Evolutionary conservation across 2,797 vertebrate genomes (phyloP).

Genomic region (Limosa lapponica): DNA sequence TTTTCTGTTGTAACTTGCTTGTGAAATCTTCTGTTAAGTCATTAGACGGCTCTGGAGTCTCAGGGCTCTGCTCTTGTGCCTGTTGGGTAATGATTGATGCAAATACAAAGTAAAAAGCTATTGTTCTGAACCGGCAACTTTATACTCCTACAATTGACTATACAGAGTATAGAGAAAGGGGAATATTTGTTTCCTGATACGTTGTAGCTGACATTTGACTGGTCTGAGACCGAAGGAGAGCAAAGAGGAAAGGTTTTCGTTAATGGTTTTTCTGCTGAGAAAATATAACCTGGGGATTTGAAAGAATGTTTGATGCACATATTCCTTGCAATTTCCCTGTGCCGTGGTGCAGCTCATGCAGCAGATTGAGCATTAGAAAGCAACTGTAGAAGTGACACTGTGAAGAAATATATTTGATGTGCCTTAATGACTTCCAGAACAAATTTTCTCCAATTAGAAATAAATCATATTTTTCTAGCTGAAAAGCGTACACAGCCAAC

Average conservation of each 20-base stretch:
- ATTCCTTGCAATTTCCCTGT: background rate
- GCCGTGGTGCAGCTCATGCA: background rate
- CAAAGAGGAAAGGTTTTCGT: background rate
- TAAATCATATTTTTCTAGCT: background rate
- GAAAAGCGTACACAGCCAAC: background rate
- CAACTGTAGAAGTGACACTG: background rate
- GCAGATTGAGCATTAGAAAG: background rate
- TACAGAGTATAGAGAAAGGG: background rate
- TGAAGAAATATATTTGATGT: background rate
- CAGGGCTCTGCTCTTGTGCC: background rate
- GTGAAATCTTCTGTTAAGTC: background rate
- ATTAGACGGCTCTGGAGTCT: background rate
- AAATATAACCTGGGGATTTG: background rate
- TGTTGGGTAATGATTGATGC: background rate
- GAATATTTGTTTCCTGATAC: background rate
- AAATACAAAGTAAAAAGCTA: background rate
- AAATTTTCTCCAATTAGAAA: background rate
- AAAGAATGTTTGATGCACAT: background rate
- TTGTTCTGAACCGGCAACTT: background rate
- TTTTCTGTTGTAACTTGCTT: background rate
- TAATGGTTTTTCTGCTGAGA: background rate
- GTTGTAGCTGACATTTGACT: background rate
- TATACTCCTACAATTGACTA: background rate
- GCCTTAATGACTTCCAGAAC: background rate
- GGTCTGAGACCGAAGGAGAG: background rate